Conservation (phyloP, 2,797 vertebrate species). For the Geotria australis region DNA sequence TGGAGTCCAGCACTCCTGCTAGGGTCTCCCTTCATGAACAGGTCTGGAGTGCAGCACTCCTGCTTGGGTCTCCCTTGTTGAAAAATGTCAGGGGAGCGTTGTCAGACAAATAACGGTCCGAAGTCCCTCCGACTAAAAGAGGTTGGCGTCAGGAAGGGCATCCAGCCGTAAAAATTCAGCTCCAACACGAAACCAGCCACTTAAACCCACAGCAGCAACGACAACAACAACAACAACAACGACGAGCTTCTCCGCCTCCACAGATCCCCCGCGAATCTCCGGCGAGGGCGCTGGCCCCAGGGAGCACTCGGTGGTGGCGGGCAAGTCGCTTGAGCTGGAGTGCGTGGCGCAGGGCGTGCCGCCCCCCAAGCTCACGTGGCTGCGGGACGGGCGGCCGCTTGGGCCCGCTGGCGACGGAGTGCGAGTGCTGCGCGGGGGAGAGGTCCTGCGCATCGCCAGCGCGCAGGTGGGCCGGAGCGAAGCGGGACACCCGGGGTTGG, state of each 20-base stretch:
- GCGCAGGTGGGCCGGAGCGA: slow-evolving; percentile 49
- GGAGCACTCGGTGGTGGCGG: slow-evolving; percentile 45
- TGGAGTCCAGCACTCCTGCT: no score
- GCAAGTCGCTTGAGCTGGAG: slow-evolving; percentile 39
- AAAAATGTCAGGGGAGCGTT: no score
- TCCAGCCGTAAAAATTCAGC: no score
- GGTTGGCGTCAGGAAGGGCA: no score
- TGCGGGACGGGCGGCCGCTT: slow-evolving; percentile 61
- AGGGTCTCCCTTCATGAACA: no score
- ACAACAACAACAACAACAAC: background rate
- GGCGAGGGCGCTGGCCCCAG: slow-evolving; percentile 19
- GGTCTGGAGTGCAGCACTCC: no score
- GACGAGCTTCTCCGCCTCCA: background rate
- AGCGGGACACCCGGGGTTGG: no score
- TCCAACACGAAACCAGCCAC: no score
- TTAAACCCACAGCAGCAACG: no score
- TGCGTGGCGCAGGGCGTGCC: slow-evolving; percentile 55
- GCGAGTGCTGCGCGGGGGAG: slow-evolving; percentile 24
- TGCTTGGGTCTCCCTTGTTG: no score
- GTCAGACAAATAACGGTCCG: no score
- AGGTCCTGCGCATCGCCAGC: slow-evolving; percentile 28
- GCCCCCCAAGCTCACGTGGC: slow-evolving; percentile 47
- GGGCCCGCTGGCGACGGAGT: slow-evolving; percentile 24
- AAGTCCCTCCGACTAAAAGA: no score
- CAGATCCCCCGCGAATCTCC: slow-evolving; percentile 60